Evolutionary conservation across 2,797 vertebrate genomes (phyloP).

Genomic region (Muscicapa comitata): DNA sequence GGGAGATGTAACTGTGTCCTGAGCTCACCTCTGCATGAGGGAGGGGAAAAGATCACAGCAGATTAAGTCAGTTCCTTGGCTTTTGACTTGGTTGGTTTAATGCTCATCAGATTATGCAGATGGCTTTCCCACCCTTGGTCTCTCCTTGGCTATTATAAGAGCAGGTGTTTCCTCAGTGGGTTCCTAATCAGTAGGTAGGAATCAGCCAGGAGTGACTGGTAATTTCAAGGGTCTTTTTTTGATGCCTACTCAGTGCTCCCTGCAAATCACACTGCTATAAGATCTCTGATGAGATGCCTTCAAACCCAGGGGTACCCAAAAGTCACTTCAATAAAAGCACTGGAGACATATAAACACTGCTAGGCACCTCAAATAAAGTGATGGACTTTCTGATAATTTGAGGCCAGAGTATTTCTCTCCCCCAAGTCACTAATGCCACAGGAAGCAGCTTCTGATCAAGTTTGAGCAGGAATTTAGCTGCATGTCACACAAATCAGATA

Average conservation of each 20-base stretch:
- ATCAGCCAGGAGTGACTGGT: neutral
- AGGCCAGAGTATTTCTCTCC: neutral
- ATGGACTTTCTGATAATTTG: neutral
- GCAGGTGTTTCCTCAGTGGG: constrained; percentile 29
- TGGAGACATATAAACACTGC: neutral
- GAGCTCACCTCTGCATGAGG: neutral
- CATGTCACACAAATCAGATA: neutral
- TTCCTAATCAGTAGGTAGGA: neutral
- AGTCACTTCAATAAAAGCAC: neutral
- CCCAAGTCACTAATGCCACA: neutral
- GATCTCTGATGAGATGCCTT: neutral
- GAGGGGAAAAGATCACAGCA: neutral
- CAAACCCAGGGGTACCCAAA: neutral
- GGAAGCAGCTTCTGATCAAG: neutral
- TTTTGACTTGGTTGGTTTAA: constrained; percentile 47
- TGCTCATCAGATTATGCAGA: constrained; percentile 41
- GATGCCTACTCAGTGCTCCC: neutral
- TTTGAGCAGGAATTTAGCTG: neutral
- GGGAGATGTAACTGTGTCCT: neutral
- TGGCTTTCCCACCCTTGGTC: constrained; percentile 9
- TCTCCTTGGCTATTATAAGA: neutral
- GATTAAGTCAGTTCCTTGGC: constrained; percentile 35
- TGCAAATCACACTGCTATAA: neutral
- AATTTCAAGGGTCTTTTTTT: neutral
- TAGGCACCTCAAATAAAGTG: neutral